Percentiles rank a stretch among this genome's conserved stretches.
Conservation (phyloP, 2,888 invertebrate species). For the Heliconius ismenius region DNA sequence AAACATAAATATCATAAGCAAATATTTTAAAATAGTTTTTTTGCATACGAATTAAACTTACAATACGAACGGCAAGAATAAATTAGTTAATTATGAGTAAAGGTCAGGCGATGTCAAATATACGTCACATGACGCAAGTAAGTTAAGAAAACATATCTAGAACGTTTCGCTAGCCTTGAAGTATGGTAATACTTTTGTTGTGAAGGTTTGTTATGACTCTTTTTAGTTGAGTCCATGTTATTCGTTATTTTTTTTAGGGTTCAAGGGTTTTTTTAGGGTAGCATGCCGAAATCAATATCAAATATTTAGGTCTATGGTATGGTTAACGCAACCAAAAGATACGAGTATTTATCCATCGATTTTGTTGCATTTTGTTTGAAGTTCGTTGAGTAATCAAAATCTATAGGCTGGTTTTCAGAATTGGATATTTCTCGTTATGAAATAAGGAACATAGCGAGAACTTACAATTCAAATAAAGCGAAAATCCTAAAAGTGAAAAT, state of each 20-base stretch:
- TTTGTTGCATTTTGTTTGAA: too few species aligned
- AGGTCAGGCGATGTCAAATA: constrained; percentile 25
- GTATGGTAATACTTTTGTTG: neutral
- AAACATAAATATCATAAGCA: neutral
- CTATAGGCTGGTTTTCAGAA: too few species aligned
- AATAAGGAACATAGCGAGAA: too few species aligned
- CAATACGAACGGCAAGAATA: neutral
- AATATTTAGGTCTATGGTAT: too few species aligned
- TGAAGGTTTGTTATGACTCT: neutral
- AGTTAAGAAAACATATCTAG: constrained; percentile 18
- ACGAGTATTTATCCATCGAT: too few species aligned
- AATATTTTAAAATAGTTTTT: neutral
- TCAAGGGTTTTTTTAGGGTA: too few species aligned
- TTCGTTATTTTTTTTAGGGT: neutral
- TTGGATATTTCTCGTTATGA: too few species aligned
- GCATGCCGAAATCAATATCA: too few species aligned
- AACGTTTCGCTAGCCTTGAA: constrained; percentile 18
- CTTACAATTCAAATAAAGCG: too few species aligned
- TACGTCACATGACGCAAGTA: constrained; percentile 19
- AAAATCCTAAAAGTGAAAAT: too few species aligned
- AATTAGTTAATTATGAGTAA: constrained; percentile 18
- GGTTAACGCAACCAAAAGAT: too few species aligned
- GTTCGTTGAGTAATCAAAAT: too few species aligned
- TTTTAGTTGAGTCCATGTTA: neutral
- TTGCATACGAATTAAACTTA: neutral